A percentile compares a stretch with the other conserved stretches of the same genome.
Conservation (phyloP, 2,888 invertebrate genomes). For the Amblyjoppa fuscipennis region DNA sequence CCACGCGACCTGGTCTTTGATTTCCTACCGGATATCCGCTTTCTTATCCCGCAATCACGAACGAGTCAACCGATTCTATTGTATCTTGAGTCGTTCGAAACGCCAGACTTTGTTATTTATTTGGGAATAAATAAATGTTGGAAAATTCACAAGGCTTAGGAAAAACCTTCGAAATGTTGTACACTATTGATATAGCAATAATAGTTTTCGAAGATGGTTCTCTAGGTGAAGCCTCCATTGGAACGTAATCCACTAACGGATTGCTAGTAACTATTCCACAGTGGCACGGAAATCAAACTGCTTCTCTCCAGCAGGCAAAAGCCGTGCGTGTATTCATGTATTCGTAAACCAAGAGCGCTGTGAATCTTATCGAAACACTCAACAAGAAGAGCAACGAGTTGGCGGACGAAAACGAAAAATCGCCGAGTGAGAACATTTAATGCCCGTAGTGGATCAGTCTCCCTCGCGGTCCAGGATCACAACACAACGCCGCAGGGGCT, state of each 20-base stretch:
- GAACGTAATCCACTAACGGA: slow-evolving; percentile 47
- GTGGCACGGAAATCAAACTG: slow-evolving; percentile 60
- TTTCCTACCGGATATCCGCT: slow-evolving; percentile 65
- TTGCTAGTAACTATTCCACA: slow-evolving; percentile 64
- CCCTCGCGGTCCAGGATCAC: slow-evolving; percentile 73
- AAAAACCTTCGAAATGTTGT: slow-evolving; percentile 26
- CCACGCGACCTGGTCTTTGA: slow-evolving; percentile 43
- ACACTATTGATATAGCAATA: slow-evolving; percentile 54
- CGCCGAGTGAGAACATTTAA: slow-evolving; percentile 55
- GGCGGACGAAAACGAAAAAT: slow-evolving; percentile 34
- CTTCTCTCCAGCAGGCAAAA: slow-evolving; percentile 54
- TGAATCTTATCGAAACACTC: slow-evolving; percentile 65
- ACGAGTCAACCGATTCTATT: slow-evolving; percentile 24
- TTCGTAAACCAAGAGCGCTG: slow-evolving; percentile 67
- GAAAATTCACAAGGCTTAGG: neutral
- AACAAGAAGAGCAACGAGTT: slow-evolving; percentile 42
- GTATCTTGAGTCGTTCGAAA: neutral
- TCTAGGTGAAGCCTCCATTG: slow-evolving; percentile 63
- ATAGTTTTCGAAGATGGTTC: slow-evolving; percentile 49
- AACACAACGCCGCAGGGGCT: slow-evolving; percentile 82
- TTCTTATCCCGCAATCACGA: slow-evolving; percentile 37
- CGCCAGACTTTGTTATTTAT: neutral
- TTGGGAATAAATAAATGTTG: neutral
- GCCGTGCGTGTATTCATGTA: slow-evolving; percentile 61
- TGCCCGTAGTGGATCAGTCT: slow-evolving; percentile 60